Percentiles rank a stretch among this genome's conserved stretches.
Evolutionary conservation across 2,113 vertebrate species (phyloP).

Genomic region (Sander vitreus): DNA sequence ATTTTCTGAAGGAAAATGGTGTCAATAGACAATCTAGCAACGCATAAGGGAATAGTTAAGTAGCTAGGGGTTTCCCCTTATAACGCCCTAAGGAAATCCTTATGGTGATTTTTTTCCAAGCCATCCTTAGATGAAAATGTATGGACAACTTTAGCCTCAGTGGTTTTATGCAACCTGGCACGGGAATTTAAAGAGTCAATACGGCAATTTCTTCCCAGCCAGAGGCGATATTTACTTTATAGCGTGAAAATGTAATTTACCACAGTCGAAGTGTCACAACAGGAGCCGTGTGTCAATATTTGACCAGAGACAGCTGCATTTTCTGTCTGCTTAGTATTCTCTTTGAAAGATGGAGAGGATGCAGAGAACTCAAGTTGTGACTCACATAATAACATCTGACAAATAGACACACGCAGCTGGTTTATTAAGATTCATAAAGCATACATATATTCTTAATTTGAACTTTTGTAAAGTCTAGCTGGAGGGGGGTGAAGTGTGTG

Average conservation of each 20-base stretch:
- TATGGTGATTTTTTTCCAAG: too few species aligned
- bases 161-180: too few species aligned
- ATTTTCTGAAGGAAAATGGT: background rate
- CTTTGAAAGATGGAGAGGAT: conserved; percentile 58
- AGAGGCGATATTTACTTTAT: conserved; percentile 55
- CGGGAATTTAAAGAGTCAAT: conserved; percentile 35
- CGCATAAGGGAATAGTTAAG: background rate
- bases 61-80: background rate
- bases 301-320: conserved; percentile 53
- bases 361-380: conserved; percentile 64
- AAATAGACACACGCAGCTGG: conserved; percentile 35
- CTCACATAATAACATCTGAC: conserved; percentile 70
- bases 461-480: conserved; percentile 53
- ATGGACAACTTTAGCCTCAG: too few species aligned
- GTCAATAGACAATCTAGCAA: background rate
- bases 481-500: background rate
- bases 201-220: conserved; percentile 15
- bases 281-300: conserved; percentile 60
- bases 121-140: too few species aligned
- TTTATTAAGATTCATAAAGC: conserved; percentile 63
- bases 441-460: conserved; percentile 42
- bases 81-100: too few species aligned
- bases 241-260: conserved; percentile 65
- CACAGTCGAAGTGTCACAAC: conserved; percentile 57
- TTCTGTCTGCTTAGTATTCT: conserved; percentile 63